Evolutionary conservation across 1,140 invertebrate genomes (phyloP).

Genomic region (Dermatophagoides farinae): DNA sequence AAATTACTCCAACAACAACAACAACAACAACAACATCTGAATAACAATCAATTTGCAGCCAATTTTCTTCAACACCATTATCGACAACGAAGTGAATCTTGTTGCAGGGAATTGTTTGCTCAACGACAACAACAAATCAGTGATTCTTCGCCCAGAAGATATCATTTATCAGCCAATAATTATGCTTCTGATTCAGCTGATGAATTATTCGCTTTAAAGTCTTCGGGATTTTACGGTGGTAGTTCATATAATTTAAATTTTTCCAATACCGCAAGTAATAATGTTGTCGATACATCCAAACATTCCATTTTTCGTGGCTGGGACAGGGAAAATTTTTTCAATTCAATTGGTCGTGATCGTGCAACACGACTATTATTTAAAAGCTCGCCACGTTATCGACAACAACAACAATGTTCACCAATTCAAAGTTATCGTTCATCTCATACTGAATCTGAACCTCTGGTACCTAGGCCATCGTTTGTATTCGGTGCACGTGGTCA

Average conservation of each 20-base stretch:
- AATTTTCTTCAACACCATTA: not conserved
- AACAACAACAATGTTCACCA: not conserved
- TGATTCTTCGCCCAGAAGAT: not conserved
- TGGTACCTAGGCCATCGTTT: conserved; percentile 1
- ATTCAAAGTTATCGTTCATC: not conserved
- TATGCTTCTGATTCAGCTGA: no score
- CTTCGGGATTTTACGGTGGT: no score
- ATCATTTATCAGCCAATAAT: not conserved
- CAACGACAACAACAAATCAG: not conserved
- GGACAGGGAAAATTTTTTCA: conserved; percentile 8
- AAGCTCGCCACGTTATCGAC: not conserved
- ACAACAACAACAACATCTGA: not conserved
- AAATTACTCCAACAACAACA: not conserved
- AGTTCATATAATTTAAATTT: not conserved
- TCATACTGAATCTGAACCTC: not conserved
- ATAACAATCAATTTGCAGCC: not conserved
- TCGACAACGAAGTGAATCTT: conserved; percentile 5
- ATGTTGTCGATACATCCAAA: not conserved
- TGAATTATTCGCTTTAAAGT: no score
- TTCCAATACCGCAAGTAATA: not conserved
- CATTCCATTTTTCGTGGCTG: not conserved
- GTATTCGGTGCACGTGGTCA: not conserved
- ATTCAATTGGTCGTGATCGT: conserved; percentile 7
- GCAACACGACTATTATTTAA: no score
- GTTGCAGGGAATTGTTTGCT: no score